Base-by-base conservation (phyloP, 1,140 invertebrate genomes). In the Conus ventricosus region DNA sequence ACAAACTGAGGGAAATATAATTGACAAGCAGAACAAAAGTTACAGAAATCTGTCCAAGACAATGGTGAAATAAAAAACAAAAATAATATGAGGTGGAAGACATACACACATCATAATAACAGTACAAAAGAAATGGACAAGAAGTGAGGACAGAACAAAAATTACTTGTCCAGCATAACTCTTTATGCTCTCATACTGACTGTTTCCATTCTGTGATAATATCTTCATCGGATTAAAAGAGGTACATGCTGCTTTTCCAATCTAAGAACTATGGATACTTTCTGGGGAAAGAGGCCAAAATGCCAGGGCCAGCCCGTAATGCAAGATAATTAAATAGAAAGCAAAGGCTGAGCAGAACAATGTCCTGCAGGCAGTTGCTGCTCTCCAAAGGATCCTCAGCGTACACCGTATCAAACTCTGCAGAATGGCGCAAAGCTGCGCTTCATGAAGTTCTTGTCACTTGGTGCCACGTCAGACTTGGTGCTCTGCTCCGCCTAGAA, bases 241-340 rank as follows among this genome's bases (percentile, higher is more conserved):
- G 25, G 10, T 78, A 78, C 76, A 78, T 39, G 7, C 51, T 81
- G 39, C 15, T 81, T 81, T 81, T 54, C 20, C 67, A 71, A 15
- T 80, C 25, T 54, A 81, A 81, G 5, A 81, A 54, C 76, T 78
- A 78, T 51, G 6, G 51, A 27, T 54, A 4, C 13, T 54, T 11
- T 39, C 10, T 7, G 80, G 8, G 27, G 39, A 25, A 17, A 81
- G 17, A 54, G 80, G 80, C 80, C 27, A 51, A 39, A 23, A 54
- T 81, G 80, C 27, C 80, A 81, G 80, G 80, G 39, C 80, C 80
- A 81, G 80, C 80, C 80, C 51, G 51, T 54, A 23, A 54, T 81
- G 39, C 51, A 54, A 6, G 51, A 23, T 10, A 7, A 2, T 55
- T 81, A 81, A 81, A 81, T 54, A 81, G 80, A 54, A 81, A 81